Evolutionary conservation across 2,797 vertebrate species (phyloP), one percentile per base, ranked within the genome.

Genomic region (Arnoldichthys spilopterus): DNA sequence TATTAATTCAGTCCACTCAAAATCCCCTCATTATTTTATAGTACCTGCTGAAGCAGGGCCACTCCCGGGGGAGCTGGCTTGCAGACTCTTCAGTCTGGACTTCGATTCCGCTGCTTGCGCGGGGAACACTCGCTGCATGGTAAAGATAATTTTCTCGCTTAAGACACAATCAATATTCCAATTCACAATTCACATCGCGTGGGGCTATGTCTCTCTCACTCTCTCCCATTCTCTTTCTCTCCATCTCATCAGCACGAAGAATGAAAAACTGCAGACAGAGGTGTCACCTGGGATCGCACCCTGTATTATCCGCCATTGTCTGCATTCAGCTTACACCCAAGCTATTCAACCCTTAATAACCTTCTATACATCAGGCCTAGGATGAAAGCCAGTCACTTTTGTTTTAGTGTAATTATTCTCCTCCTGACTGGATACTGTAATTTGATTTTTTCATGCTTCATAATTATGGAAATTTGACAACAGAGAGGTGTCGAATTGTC

Each of bases 101-200:
- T 80, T 79, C 74, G 15, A 66, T 76, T 80, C 79, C 43, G 72
- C 34, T 11, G 12, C 51, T 84, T 76, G 49, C 80, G 72, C 54
- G 34, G 69, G 84, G 62, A 76, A 89, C 69, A 37, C 53, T 40
- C 67, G 28, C 16, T 61, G 86, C 88, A 89, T 88, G 76, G 87
- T 82, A 88, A 92, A 75, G 82, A 86, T 77, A 74, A 88, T 87
- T 80, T 58, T 78, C 70, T 85, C 37, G 59, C 84, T 88, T 79
- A 24, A 80, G 81, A 75, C 78, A 24, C 84, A 87, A 92, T 92
- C 88, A 86, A 90, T 92, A 92, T 90, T 90, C 88, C 80, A 71
- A 88, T 88, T 82, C 86, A 85, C 74, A 85, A 87, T 83, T 89
- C 86, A 78, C 83, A 81, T 86, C 84, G 76, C 40, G 20, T 59